phyloP scores from a whole-genome alignment of 2,113 vertebrate genomes.

The Cyprinus carpio region DNA sequence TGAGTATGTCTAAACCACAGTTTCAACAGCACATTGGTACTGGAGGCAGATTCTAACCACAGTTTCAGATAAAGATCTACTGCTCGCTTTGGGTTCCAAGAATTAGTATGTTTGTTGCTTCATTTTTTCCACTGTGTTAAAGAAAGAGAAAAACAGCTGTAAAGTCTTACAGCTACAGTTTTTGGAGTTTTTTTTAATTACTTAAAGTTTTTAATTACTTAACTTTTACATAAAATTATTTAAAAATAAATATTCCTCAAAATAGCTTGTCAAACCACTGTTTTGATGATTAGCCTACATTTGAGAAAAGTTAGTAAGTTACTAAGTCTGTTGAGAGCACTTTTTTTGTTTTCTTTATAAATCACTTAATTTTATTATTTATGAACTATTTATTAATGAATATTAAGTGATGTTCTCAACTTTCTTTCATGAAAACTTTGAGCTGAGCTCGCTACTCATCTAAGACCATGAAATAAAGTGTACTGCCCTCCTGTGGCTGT shows the following conservation, averaged over 20 bases:
- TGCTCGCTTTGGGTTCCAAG: slow-evolving; percentile 48
- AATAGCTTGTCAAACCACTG: not conserved
- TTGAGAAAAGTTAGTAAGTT: no score
- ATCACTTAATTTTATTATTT: not conserved
- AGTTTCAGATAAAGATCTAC: slow-evolving; percentile 56
- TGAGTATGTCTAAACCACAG: slow-evolving; percentile 58
- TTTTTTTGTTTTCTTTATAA: not conserved
- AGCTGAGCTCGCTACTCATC: not conserved
- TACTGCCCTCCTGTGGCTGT: not conserved
- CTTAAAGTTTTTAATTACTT: not conserved
- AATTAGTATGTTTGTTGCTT: slow-evolving; percentile 30
- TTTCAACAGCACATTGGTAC: slow-evolving; percentile 56
- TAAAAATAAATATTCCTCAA: not conserved
- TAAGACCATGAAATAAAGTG: not conserved
- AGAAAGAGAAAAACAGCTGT: slow-evolving; percentile 1
- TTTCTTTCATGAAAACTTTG: not conserved
- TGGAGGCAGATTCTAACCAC: slow-evolving; percentile 35
- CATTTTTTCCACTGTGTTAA: not conserved
- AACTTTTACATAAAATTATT: not conserved
- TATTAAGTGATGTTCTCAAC: not conserved
- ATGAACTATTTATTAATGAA: not conserved
- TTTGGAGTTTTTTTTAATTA: not conserved
- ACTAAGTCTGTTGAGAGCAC: not conserved
- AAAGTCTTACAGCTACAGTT: not conserved
- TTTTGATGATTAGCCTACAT: not conserved